Evolutionary conservation across 2,797 vertebrate genomes (phyloP).

Genomic region (Thalassophryne amazonica): DNA sequence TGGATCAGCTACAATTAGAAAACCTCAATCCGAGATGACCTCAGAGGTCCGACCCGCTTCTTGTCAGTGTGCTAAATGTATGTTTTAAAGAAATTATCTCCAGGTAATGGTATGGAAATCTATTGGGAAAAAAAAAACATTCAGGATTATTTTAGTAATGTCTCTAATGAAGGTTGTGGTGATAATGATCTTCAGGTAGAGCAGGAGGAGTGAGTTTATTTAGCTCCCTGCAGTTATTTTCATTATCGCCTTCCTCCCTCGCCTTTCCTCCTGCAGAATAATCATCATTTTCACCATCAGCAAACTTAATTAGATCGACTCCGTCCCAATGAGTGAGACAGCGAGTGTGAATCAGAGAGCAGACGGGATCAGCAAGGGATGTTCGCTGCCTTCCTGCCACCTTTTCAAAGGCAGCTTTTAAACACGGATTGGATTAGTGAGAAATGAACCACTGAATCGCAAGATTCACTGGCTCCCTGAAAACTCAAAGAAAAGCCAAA

Average conservation of each 20-base stretch:
- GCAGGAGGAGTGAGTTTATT: conserved; percentile 12
- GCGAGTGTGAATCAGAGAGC: conserved; percentile 54
- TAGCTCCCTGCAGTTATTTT: conserved; percentile 38
- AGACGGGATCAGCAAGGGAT: conserved; percentile 27
- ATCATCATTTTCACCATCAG: conserved; percentile 64
- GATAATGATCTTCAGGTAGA: conserved; percentile 10
- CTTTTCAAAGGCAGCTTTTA: conserved; percentile 70
- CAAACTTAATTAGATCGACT: conserved; percentile 70
- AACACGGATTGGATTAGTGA: conserved; percentile 73
- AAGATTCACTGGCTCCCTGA: conserved; percentile 55
- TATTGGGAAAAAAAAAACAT: conserved; percentile 1
- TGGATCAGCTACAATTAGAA: no score
- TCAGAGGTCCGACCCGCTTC: no score
- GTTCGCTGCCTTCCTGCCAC: conserved; percentile 57
- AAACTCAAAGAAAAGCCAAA: conserved; percentile 63
- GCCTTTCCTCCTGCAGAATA: conserved; percentile 45
- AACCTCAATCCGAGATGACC: no score
- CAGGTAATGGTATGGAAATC: conserved; percentile 4
- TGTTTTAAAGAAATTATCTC: conserved; percentile 5
- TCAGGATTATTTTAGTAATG: conserved; percentile 24
- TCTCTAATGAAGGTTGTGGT: conserved; percentile 20
- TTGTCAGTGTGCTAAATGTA: not conserved
- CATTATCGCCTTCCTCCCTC: conserved; percentile 32
- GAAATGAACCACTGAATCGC: conserved; percentile 69
- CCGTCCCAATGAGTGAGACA: conserved; percentile 49